These are phyloP conservation scores for Chromis chromis DNA, from an alignment of 2,797 vertebrate genomes.

Conservation along the genomic window DNA sequence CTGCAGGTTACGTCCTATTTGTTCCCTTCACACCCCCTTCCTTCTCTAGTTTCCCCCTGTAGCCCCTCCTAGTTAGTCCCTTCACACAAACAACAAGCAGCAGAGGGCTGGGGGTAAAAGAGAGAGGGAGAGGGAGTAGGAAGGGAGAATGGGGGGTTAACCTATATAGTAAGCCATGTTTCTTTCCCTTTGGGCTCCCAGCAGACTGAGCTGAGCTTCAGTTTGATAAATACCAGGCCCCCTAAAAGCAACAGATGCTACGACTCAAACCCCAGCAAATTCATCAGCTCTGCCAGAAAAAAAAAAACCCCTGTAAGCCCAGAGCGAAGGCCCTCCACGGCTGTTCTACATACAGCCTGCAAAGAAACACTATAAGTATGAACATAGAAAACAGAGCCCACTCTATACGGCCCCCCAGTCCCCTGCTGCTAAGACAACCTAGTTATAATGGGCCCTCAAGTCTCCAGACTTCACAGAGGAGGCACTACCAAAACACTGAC, in stretches of 20 bases:
- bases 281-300: slow-evolving; percentile 57
- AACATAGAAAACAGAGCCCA: slow-evolving; percentile 65
- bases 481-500: slow-evolving; percentile 22
- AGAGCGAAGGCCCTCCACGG: slow-evolving; percentile 56
- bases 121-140: slow-evolving; percentile 20
- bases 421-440: slow-evolving; percentile 42
- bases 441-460: slow-evolving; percentile 41
- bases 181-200: slow-evolving; percentile 70
- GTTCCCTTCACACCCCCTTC: background rate
- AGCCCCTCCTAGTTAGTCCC: slow-evolving; percentile 32
- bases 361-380: slow-evolving; percentile 47
- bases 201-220: slow-evolving; percentile 69
- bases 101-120: slow-evolving; percentile 40
- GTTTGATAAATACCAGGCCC: slow-evolving; percentile 82
- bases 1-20: slow-evolving; percentile 42
- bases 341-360: slow-evolving; percentile 70
- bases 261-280: slow-evolving; percentile 73
- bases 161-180: slow-evolving; percentile 75
- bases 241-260: slow-evolving; percentile 81
- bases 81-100: slow-evolving; percentile 54
- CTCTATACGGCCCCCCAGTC: slow-evolving; percentile 32
- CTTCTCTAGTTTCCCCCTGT: background rate
- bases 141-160: slow-evolving; percentile 56
- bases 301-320: slow-evolving; percentile 7
- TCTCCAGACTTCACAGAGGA: slow-evolving; percentile 41